phyloP scores from a whole-genome alignment of 2,888 invertebrate species.

The Amiota mariae region DNA sequence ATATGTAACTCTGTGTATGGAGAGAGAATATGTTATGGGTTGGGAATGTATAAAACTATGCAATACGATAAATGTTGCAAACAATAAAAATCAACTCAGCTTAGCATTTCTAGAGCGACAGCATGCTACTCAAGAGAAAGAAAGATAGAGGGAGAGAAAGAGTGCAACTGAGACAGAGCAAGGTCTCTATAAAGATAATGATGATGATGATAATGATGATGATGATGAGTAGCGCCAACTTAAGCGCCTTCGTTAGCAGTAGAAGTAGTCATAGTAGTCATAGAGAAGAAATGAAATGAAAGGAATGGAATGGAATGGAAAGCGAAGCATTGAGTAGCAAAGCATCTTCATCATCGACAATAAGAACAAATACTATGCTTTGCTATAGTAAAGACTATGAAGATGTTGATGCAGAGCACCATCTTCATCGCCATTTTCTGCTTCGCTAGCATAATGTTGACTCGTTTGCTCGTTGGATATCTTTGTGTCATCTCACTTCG shows the following conservation, averaged over 20 bases:
- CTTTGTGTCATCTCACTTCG: conserved; percentile 31
- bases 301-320: neutral
- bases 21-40: neutral
- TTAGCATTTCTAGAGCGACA: conserved; percentile 12
- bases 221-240: conserved; percentile 3
- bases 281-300: too few species aligned
- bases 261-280: too few species aligned
- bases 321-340: neutral
- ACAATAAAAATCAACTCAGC: conserved; percentile 24
- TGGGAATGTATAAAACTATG: neutral
- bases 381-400: neutral
- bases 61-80: conserved; percentile 21
- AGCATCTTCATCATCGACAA: neutral
- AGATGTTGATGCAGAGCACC: neutral
- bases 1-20: neutral
- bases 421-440: conserved; percentile 16
- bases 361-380: neutral
- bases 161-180: too few species aligned
- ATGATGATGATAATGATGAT: too few species aligned
- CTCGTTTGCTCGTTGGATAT: conserved; percentile 31
- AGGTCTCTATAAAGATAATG: too few species aligned
- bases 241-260: neutral
- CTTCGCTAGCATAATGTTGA: neutral
- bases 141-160: too few species aligned
- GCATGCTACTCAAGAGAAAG: too few species aligned